Base-by-base conservation (phyloP, 2,797 vertebrate species). In the Danio choprae region DNA sequence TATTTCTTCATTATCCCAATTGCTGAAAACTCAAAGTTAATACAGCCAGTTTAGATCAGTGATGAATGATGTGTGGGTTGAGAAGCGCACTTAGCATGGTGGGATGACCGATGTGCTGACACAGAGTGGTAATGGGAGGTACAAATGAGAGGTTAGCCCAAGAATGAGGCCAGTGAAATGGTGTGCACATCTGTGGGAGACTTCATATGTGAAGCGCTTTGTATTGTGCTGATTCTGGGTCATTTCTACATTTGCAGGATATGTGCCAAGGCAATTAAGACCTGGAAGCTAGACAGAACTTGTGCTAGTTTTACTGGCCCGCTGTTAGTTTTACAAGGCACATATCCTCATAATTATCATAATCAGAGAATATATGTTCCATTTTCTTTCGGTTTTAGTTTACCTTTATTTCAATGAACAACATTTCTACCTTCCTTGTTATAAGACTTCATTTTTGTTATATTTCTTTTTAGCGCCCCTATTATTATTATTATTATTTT, bases 101-200 rank as follows among this genome's bases (percentile, higher is more conserved):
- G 68, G 29, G 40, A 83, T 62, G 67, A 41, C 20, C 65, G 11
- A 68, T 69, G 56, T 69, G 83, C 83, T 74, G 84, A 85, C 86
- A 82, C 63, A 59, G 53, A 62, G 72, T 69, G n/a, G 51, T 85
- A 76, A 83, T 81, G 87, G 89, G 84, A 67, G 77, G 87, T 89
- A 92, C 82, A 87, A 91, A 92, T 89, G 90, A 88, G 89, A 86
- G 9, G 7, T 64, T 60, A 36, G 55, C 74, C 1, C 71, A 72
- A 82, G 81, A 92, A 91, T 81, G 65, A 90, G 90, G 88, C 83
- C 89, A 87, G 59, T 6, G 81, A 65, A 79, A 84, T 79, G 56
- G 43, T 79, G 18, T 58, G 59, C 68, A 53, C n/a, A 38, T 63
- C 40, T 13, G 22, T 73, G 41, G 40, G 20, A 6, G 8, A 71